phyloP scores from a whole-genome alignment of 2,113 vertebrate genomes.

The Chloroceryle aenea region DNA sequence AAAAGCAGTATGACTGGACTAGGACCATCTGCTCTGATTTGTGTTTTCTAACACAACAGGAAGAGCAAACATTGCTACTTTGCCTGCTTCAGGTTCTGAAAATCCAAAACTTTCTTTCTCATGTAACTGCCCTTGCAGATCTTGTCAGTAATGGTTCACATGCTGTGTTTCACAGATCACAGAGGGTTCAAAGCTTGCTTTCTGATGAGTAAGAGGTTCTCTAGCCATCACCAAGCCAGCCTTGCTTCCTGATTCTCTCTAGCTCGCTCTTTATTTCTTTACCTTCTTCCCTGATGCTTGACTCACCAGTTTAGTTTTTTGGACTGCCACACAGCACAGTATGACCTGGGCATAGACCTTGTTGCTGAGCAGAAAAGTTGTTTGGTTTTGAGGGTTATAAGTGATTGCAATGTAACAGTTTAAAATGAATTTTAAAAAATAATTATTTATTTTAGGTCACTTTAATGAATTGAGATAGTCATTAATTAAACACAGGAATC shows the following conservation, averaged over 20 bases:
- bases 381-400: not conserved
- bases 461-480: not conserved
- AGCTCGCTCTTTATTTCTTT: not conserved
- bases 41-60: not conserved
- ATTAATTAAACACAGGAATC: not conserved
- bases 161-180: slow-evolving; percentile 27
- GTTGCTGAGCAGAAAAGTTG: not conserved
- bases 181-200: not conserved
- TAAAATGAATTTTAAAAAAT: not conserved
- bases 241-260: not conserved
- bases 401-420: not conserved
- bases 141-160: slow-evolving; percentile 22
- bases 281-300: not conserved
- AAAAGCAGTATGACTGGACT: not conserved
- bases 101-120: not conserved
- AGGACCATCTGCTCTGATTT: not conserved
- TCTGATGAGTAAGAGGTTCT: slow-evolving; percentile 1
- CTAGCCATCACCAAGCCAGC: not conserved
- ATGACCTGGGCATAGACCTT: not conserved
- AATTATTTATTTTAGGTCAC: accelerated
- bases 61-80: not conserved
- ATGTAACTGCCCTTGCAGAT: slow-evolving; percentile 35
- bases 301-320: not conserved
- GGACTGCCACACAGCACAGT: not conserved
- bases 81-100: not conserved